phyloP scores from a whole-genome alignment of 2,888 invertebrate genomes.

The Drosophila suboccidentalis region DNA sequence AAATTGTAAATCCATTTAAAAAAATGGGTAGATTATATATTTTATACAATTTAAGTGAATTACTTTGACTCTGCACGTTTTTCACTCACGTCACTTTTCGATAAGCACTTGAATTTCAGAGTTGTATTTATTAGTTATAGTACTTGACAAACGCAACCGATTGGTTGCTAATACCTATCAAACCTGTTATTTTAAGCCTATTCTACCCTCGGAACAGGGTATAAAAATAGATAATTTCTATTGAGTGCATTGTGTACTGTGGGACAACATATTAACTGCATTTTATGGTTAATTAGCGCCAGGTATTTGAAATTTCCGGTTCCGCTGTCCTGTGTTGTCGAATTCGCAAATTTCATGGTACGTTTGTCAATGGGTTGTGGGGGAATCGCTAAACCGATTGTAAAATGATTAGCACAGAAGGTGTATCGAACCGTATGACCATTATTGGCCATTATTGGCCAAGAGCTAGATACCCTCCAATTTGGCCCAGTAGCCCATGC shows the following conservation, averaged over 20 bases:
- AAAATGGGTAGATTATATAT: no score
- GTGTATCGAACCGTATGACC: slow-evolving; percentile 46
- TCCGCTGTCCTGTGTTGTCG: slow-evolving; percentile 34
- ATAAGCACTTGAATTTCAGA: no score
- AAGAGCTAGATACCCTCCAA: slow-evolving; percentile 34
- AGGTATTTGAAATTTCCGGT: slow-evolving; percentile 46
- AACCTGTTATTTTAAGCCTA: background rate
- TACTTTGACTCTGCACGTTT: no score
- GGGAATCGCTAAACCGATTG: slow-evolving; percentile 53
- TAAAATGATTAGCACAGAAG: slow-evolving; percentile 65
- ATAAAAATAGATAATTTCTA: slow-evolving; percentile 5
- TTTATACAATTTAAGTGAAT: no score
- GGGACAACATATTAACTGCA: slow-evolving; percentile 52
- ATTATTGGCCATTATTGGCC: slow-evolving; percentile 55
- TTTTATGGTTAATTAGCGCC: slow-evolving; percentile 69
- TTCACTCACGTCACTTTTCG: no score
- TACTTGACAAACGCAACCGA: no score
- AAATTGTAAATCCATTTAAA: no score
- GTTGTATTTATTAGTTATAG: no score
- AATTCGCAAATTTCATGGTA: slow-evolving; percentile 65
- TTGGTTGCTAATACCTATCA: no score
- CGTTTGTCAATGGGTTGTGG: slow-evolving; percentile 21
- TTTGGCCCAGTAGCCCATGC: slow-evolving; percentile 11
- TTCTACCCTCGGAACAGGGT: background rate
- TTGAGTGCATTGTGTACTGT: slow-evolving; percentile 1